Evolutionary conservation across 2,888 invertebrate species (phyloP).

Genomic region (Zonitis immaculata): DNA sequence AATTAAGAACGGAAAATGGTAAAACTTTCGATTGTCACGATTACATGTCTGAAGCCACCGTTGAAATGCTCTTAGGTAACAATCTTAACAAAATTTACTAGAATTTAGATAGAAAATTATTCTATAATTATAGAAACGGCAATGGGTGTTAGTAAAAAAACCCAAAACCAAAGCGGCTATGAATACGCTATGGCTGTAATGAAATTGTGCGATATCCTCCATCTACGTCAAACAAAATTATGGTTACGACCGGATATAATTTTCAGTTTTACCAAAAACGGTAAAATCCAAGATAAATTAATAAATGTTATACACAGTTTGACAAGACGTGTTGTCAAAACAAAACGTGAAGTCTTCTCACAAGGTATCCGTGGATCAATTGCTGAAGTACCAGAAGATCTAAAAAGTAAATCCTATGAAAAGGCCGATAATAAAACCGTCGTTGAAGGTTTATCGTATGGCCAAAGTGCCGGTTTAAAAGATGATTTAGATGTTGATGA

Average conservation of each 20-base stretch:
- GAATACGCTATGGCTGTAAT: constrained; percentile 86
- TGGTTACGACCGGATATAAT: constrained; percentile 74
- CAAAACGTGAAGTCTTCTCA: constrained; percentile 57
- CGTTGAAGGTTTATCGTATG: constrained; percentile 61
- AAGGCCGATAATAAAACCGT: constrained; percentile 47
- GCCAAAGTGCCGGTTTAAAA: constrained; percentile 55
- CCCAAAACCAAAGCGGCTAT: constrained; percentile 75
- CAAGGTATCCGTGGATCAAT: constrained; percentile 50
- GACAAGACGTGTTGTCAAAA: constrained; percentile 67
- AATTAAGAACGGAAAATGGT: constrained; percentile 65
- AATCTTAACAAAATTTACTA: constrained; percentile 31
- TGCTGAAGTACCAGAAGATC: constrained; percentile 41
- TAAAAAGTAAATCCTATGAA: constrained; percentile 43
- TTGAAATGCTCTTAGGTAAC: constrained; percentile 71
- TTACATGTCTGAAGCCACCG: constrained; percentile 81
- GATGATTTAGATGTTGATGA: constrained; percentile 81
- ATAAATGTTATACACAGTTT: constrained; percentile 73
- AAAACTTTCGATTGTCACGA: constrained; percentile 74
- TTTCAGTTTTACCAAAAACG: constrained; percentile 71
- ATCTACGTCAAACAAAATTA: constrained; percentile 73
- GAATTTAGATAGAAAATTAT: too few species aligned
- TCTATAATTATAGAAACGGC: constrained; percentile 77
- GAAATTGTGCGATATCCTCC: constrained; percentile 85
- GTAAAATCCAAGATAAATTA: constrained; percentile 68
- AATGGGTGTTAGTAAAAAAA: constrained; percentile 81